These are phyloP conservation scores for Siniperca knerii DNA, from an alignment of 2,113 vertebrate genomes.

Conservation along the genomic window DNA sequence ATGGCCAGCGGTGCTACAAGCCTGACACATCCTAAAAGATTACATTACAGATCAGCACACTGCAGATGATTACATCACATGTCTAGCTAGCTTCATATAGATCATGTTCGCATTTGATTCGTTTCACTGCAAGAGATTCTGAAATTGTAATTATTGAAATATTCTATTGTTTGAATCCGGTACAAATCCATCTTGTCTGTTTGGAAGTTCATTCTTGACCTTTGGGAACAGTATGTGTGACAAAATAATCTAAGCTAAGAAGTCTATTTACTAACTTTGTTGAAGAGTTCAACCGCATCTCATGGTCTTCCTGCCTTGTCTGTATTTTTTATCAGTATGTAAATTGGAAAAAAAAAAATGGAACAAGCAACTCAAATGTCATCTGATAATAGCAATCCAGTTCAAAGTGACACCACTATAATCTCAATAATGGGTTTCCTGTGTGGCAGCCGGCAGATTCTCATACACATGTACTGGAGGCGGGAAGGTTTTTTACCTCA, in stretches of 20 bases:
- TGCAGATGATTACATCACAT: slow-evolving; percentile 50
- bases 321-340: slow-evolving; percentile 18
- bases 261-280: neutral
- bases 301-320: neutral
- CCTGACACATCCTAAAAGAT: slow-evolving; percentile 62
- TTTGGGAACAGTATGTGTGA: neutral
- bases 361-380: slow-evolving; percentile 46
- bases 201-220: neutral
- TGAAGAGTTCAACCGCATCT: neutral
- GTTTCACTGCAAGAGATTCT: slow-evolving; percentile 8
- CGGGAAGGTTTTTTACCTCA: slow-evolving; percentile 37
- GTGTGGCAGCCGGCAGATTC: slow-evolving; percentile 51
- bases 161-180: neutral
- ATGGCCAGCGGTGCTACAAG: slow-evolving; percentile 69
- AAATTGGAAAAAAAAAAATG: slow-evolving; percentile 5
- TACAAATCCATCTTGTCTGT: neutral
- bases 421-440: slow-evolving; percentile 55
- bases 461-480: slow-evolving; percentile 41
- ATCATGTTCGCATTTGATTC: slow-evolving; percentile 38
- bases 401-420: slow-evolving; percentile 60
- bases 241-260: neutral
- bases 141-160: slow-evolving; percentile 15
- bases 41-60: slow-evolving; percentile 51
- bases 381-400: slow-evolving; percentile 50
- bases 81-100: slow-evolving; percentile 20